phyloP scores from a whole-genome alignment of 2,797 vertebrate species.

The Sandelia bainsii region DNA sequence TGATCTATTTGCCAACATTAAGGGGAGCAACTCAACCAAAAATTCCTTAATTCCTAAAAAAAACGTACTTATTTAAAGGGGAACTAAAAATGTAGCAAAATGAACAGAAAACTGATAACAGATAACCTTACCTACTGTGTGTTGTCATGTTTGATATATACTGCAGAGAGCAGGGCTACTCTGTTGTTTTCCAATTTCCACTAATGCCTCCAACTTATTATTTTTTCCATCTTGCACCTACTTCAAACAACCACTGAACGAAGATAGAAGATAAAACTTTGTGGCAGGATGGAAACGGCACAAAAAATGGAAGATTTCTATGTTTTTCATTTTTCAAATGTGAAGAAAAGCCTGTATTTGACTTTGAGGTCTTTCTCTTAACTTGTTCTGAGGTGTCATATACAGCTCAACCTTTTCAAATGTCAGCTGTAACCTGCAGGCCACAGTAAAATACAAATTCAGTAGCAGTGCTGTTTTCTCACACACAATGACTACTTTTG shows the following conservation, averaged over 20 bases:
- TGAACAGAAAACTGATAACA: conserved; percentile 39
- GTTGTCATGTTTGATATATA: conserved; percentile 11
- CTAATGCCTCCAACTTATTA: conserved; percentile 16
- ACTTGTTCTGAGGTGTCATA: conserved; percentile 52
- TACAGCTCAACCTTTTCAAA: conserved; percentile 72
- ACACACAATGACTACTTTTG: conserved; percentile 11
- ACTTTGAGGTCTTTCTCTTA: conserved; percentile 49
- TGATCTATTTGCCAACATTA: too few relatives aligned
- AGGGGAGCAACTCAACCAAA: too few relatives aligned
- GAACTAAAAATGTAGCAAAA: conserved; percentile 25
- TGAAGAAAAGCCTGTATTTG: conserved; percentile 49
- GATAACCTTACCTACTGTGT: conserved; percentile 8
- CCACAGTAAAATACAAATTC: conserved; percentile 40
- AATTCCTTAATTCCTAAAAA: not conserved
- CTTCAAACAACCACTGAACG: conserved; percentile 41
- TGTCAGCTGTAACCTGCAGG: conserved; percentile 64
- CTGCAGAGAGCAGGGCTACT: conserved; percentile 18
- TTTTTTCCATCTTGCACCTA: conserved; percentile 2
- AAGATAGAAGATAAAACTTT: conserved; percentile 39
- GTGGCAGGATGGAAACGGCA: conserved; percentile 36
- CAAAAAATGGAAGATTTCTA: conserved; percentile 24
- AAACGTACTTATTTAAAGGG: conserved; percentile 4
- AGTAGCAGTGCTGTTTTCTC: conserved; percentile 21
- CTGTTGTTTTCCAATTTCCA: conserved; percentile 53
- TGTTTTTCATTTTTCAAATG: conserved; percentile 24